Percentiles rank a stretch among this genome's conserved stretches.
These are phyloP conservation scores for Cataglyphis hispanica DNA, from an alignment of 1,140 invertebrate species.

Conservation along the genomic window DNA sequence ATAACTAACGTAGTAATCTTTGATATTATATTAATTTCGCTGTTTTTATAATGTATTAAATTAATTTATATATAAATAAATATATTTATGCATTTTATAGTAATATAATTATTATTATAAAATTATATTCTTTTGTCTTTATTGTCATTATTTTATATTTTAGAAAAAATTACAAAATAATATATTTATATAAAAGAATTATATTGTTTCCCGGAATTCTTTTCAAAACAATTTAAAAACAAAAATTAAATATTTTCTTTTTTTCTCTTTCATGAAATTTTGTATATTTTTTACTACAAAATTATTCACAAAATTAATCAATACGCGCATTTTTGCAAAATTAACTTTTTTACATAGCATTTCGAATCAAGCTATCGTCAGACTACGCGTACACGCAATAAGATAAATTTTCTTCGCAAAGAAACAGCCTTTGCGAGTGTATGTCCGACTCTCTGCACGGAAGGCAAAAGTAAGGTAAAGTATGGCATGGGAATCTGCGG, in stretches of 20 bases:
- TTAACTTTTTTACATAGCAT: not conserved
- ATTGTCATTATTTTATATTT: not conserved
- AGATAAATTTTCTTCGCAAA: slow-evolving; percentile 73
- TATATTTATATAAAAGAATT: not conserved
- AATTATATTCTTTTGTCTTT: not conserved
- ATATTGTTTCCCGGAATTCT: not conserved
- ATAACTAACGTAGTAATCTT: not conserved
- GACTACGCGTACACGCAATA: slow-evolving; percentile 30
- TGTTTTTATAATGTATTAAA: not conserved
- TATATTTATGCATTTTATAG: too few species aligned
- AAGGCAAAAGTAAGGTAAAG: slow-evolving; percentile 72
- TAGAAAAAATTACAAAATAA: not conserved
- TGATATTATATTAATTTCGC: not conserved
- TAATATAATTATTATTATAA: not conserved
- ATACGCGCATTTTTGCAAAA: not conserved
- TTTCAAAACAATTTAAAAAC: not conserved
- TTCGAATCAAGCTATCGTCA: slow-evolving; percentile 14
- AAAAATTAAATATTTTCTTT: not conserved
- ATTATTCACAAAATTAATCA: too few species aligned
- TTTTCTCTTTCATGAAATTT: not conserved
- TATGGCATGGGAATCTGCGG: slow-evolving; percentile 76
- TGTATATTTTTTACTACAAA: not conserved
- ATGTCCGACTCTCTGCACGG: slow-evolving; percentile 72
- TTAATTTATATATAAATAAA: not conserved
- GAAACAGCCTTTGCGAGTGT: slow-evolving; percentile 52